phyloP scores from a whole-genome alignment of 2,113 vertebrate species.

The Arothron firmamentum region DNA sequence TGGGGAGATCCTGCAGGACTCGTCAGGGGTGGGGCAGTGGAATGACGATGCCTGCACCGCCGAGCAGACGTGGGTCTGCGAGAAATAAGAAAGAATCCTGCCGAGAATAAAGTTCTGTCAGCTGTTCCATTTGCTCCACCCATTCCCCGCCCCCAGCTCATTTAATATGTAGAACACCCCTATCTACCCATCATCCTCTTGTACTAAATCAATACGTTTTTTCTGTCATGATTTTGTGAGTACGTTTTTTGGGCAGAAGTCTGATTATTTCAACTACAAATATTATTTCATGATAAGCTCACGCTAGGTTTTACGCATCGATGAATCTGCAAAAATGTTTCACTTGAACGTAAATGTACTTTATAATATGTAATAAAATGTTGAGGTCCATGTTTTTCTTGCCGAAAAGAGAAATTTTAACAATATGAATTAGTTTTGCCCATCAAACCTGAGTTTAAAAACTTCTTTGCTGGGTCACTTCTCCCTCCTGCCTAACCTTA shows the following conservation, averaged over 20 bases:
- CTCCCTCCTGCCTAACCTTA: no score
- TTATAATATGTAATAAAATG: not conserved
- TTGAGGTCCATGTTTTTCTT: not conserved
- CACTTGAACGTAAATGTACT: no score
- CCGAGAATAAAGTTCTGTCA: conserved; percentile 14
- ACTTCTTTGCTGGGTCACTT: no score
- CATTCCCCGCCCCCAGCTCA: not conserved
- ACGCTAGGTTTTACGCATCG: conserved; percentile 2
- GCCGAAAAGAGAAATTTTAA: not conserved
- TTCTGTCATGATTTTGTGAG: no score
- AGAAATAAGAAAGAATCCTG: conserved; percentile 8
- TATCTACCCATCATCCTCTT: no score
- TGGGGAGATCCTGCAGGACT: conserved; percentile 8
- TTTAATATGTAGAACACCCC: conserved; percentile 10
- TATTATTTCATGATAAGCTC: no score
- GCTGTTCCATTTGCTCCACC: not conserved
- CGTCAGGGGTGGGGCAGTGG: conserved; percentile 1
- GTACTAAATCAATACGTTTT: no score
- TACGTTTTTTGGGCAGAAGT: no score
- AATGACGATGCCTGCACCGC: conserved; percentile 34
- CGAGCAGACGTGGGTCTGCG: conserved; percentile 32
- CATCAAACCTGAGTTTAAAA: no score
- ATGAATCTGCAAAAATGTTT: not conserved
- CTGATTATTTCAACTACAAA: no score
- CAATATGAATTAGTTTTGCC: no score